Base-by-base conservation (phyloP, 2,797 vertebrate species). In the Euphonia xanthogaster region DNA sequence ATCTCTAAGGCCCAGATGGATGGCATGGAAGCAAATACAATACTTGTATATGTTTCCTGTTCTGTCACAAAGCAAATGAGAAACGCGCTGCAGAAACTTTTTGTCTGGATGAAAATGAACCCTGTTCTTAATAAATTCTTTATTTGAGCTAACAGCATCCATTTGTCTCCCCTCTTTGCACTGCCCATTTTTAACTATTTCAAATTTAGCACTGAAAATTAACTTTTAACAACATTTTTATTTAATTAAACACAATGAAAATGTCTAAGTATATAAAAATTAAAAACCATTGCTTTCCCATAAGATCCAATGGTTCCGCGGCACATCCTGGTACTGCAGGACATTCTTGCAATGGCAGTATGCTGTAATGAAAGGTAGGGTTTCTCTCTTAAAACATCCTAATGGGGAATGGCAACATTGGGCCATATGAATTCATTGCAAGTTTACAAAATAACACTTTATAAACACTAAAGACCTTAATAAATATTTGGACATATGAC, bases 311-410 rank as follows among this genome's bases (percentile, higher is more conserved):
- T 31, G 22, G 3, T 44, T 24, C 42, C 1, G 0, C 45, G 45
- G 16, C 39, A 63, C 2, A 2, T 84, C 30, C 55, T 47, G 31
- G 48, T 33, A 63, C 12, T 66, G 33, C 21, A 45, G 16, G 44
- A 67, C 1, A 2, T 13, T 37, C 22, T 45, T 61, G 21, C n/a
- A 33, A 21, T 39, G 18, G 22, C 19, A 68, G 7, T 3, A 3
- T 1, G 1, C 14, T 37, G 4, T n/a, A 74, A 72, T 17, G 27
- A 67, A 88, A 88, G 10, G 4, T 0, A 7, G 4, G n/a, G 12
- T 54, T n/a, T 79, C 47, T 73, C 47, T 62, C 9, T 55, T 63
- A 80, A 77, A 12, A 14, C 19, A 45, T 57, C 45, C 14, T 47
- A 6, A 53, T 24, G 4, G 4, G 9, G 5, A 7, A 67, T 33